Percentiles rank a stretch among this genome's conserved stretches.
phyloP scores from a whole-genome alignment of 2,888 invertebrate genomes.

The Tipula lateralis region DNA sequence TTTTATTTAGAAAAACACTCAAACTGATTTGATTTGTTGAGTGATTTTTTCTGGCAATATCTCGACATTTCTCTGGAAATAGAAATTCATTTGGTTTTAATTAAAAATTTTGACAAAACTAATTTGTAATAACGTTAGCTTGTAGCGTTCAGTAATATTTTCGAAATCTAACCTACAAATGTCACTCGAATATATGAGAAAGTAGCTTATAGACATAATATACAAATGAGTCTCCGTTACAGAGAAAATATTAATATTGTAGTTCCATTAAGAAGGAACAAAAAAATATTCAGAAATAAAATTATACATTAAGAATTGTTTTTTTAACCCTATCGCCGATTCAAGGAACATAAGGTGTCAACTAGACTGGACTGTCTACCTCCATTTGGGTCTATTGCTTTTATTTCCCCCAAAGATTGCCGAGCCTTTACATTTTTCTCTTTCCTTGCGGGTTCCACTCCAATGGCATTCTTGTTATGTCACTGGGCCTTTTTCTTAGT shows the following conservation, averaged over 20 bases:
- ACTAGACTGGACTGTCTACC: too few species aligned
- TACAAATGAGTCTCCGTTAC: slow-evolving; percentile 45
- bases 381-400: too few species aligned
- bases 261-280: neutral
- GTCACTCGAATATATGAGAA: neutral
- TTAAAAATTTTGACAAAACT: neutral
- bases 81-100: slow-evolving; percentile 27
- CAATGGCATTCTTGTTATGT: too few species aligned
- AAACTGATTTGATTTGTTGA: neutral
- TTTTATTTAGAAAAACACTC: neutral
- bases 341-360: too few species aligned
- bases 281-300: neutral
- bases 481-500: too few species aligned
- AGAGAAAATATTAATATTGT: slow-evolving; percentile 38
- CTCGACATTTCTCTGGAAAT: neutral
- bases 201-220: neutral
- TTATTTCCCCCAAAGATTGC: too few species aligned
- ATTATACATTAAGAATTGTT: neutral
- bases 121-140: neutral
- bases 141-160: neutral
- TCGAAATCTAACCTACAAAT: neutral
- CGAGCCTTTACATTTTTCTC: too few species aligned
- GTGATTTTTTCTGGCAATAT: neutral
- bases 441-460: too few species aligned
- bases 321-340: too few species aligned